Conservation (phyloP, 2,113 vertebrate species). For the Hystrix brachyura region DNA sequence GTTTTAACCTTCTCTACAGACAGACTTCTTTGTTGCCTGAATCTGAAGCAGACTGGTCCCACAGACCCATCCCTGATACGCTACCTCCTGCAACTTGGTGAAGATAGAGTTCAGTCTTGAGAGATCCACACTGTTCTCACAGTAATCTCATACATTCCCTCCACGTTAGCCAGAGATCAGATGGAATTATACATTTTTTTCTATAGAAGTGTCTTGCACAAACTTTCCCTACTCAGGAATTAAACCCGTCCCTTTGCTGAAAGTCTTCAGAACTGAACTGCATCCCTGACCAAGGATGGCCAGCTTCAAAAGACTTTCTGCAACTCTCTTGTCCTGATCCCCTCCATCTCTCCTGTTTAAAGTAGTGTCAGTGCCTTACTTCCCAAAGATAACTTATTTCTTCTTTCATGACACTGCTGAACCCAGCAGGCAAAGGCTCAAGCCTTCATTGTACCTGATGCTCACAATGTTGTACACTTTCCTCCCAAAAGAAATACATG, state of each 20-base stretch:
- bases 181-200: background rate
- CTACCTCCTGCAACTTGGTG: background rate
- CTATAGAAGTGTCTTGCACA: background rate
- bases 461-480: rapidly evolving
- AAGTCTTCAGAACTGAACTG: background rate
- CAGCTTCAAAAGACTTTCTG: background rate
- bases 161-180: background rate
- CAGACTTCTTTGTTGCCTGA: background rate
- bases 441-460: background rate
- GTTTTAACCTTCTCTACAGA: background rate
- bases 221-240: background rate
- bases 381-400: background rate
- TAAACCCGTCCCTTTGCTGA: background rate
- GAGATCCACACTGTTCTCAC: background rate
- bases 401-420: background rate
- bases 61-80: background rate
- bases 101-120: background rate
- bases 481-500: background rate
- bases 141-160: background rate
- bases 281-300: background rate
- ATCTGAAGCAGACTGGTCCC: background rate
- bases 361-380: background rate
- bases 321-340: background rate
- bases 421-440: background rate
- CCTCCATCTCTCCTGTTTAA: background rate